Percentiles rank a stretch among this genome's conserved stretches.
Conservation (phyloP, 2,888 invertebrate genomes). For the Acanthoscelides obtectus region DNA sequence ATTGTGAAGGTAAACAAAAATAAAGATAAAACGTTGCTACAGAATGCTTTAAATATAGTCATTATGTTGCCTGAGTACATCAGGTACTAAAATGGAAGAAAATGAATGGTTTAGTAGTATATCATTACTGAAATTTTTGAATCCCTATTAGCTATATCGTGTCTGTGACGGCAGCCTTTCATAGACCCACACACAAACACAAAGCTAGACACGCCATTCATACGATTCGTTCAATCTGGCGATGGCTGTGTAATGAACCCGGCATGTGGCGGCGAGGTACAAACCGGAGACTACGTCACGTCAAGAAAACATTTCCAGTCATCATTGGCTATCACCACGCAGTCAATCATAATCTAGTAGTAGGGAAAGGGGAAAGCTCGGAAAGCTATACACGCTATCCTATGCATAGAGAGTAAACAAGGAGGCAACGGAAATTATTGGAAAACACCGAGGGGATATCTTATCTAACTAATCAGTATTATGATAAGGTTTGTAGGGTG, state of each 20-base stretch:
- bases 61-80: no score
- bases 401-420: not conserved
- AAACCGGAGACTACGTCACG: not conserved
- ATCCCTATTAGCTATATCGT: no score
- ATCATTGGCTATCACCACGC: not conserved
- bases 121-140: no score
- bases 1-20: no score
- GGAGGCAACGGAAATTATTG: not conserved
- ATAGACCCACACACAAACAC: not conserved
- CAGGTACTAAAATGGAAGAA: no score
- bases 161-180: not conserved
- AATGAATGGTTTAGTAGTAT: no score
- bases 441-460: not conserved
- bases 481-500: not conserved
- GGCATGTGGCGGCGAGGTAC: no score
- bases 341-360: not conserved
- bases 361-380: not conserved
- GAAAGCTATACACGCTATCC: not conserved
- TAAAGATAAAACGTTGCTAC: no score
- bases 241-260: not conserved
- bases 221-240: not conserved
- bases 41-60: no score
- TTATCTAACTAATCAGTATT: not conserved
- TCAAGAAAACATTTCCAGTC: not conserved
- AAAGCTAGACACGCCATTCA: not conserved